These are phyloP conservation scores for Hyles lineata DNA, from an alignment of 2,888 invertebrate species.

Conservation along the genomic window DNA sequence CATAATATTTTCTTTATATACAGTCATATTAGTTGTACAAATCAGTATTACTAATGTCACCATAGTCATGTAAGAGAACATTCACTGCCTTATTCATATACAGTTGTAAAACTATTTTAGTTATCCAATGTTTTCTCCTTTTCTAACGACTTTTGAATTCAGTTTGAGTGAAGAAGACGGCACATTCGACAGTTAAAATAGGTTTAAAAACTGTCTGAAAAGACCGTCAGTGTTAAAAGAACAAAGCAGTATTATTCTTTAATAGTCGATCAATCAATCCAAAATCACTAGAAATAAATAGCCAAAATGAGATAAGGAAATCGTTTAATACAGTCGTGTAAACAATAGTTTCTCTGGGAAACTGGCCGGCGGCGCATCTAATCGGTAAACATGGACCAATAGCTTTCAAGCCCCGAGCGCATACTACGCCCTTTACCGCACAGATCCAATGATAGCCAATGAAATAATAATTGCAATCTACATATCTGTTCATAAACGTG, in stretches of 20 bases:
- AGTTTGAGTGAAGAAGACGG: too few species aligned
- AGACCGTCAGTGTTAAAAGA: background rate
- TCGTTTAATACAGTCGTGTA: constrained; percentile 39
- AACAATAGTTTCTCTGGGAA: constrained; percentile 47
- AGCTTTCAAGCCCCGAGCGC: constrained; percentile 56
- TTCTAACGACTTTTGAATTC: too few species aligned
- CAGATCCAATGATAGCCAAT: constrained; percentile 38
- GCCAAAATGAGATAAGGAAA: constrained; percentile 35
- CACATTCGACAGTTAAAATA: too few species aligned
- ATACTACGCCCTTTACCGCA: constrained; percentile 41
- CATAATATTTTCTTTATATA: background rate
- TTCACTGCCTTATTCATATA: too few species aligned
- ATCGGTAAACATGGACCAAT: constrained; percentile 73
- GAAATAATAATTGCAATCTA: constrained; percentile 46
- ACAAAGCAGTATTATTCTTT: background rate
- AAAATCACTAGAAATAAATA: constrained; percentile 20
- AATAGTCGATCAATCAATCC: background rate
- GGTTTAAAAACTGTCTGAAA: too few species aligned
- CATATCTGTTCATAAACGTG: constrained; percentile 42
- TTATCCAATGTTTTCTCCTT: too few species aligned
- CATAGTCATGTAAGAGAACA: background rate
- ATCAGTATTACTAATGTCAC: background rate
- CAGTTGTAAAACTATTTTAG: too few species aligned
- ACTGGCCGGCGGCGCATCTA: constrained; percentile 64
- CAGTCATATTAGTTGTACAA: too few species aligned